phyloP scores from a whole-genome alignment of 2,888 invertebrate genomes.

The Deilephila elpenor region DNA sequence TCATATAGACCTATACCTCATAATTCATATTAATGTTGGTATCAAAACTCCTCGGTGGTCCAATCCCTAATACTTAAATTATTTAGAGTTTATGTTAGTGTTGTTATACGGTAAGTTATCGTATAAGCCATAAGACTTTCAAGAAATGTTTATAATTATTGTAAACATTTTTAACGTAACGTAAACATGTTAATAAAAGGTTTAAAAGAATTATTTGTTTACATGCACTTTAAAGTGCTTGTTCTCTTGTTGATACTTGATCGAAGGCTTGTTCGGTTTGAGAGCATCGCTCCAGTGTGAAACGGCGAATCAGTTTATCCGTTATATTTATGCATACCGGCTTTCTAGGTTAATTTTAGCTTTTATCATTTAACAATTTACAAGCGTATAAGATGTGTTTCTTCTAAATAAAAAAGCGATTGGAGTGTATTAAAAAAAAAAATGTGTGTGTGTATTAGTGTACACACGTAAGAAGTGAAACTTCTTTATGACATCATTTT shows the following conservation, averaged over 20 bases:
- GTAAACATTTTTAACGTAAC: conserved; percentile 19
- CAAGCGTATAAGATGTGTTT: too few species aligned
- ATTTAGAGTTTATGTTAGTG: background rate
- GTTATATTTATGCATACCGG: background rate
- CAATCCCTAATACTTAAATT: background rate
- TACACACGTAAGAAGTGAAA: too few species aligned
- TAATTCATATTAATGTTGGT: too few species aligned
- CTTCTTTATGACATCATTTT: too few species aligned
- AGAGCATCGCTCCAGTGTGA: background rate
- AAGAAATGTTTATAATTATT: background rate
- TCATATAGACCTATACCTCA: background rate
- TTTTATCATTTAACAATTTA: too few species aligned
- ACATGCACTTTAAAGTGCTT: background rate
- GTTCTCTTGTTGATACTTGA: background rate
- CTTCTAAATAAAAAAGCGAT: too few species aligned
- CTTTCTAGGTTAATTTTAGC: background rate
- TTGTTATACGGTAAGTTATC: background rate
- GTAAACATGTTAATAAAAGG: background rate
- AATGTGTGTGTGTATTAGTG: too few species aligned
- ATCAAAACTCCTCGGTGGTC: background rate
- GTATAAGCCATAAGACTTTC: background rate
- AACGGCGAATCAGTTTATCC: background rate
- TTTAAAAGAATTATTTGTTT: background rate
- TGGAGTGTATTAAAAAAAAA: too few species aligned
- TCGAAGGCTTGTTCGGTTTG: background rate